A percentile compares a stretch with the other conserved stretches of the same genome.
Conservation (phyloP, 1,140 invertebrate genomes). For the Trialeurodes vaporariorum region DNA sequence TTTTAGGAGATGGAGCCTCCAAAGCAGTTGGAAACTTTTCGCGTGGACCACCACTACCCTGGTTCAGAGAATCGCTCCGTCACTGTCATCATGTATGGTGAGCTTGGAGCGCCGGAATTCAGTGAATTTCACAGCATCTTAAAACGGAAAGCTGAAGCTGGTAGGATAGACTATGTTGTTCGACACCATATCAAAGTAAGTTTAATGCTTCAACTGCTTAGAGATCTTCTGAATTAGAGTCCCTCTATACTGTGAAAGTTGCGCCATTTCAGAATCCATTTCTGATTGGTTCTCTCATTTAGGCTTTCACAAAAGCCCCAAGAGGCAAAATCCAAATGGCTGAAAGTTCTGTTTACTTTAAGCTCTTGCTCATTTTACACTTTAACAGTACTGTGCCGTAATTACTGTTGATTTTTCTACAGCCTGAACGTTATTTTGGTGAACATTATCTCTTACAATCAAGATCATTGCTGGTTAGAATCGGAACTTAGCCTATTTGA, state of each 20-base stretch:
- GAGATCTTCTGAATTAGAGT: too few species aligned
- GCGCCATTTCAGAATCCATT: too few species aligned
- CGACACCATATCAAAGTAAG: constrained; percentile 70
- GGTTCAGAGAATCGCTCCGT: constrained; percentile 51
- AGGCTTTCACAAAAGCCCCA: too few species aligned
- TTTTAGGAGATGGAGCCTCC: constrained; percentile 10
- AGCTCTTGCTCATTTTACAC: too few species aligned
- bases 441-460: not conserved
- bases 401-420: too few species aligned
- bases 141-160: constrained; percentile 48
- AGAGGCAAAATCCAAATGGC: too few species aligned
- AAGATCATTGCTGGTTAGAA: not conserved
- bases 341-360: too few species aligned
- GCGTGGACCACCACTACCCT: constrained; percentile 76
- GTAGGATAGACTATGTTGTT: constrained; percentile 71
- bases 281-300: too few species aligned
- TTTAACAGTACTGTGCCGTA: too few species aligned
- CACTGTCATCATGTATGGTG: constrained; percentile 71
- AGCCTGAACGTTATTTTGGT: not conserved
- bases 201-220: constrained; percentile 2
- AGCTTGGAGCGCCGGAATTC: constrained; percentile 68
- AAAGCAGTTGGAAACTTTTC: constrained; percentile 46
- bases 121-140: constrained; percentile 58
- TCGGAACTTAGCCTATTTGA: too few species aligned
- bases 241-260: too few species aligned